A percentile compares a stretch with the other conserved stretches of the same genome.
phyloP scores from a whole-genome alignment of 1,140 invertebrate species.

The Pseudomyrmex concolor region DNA sequence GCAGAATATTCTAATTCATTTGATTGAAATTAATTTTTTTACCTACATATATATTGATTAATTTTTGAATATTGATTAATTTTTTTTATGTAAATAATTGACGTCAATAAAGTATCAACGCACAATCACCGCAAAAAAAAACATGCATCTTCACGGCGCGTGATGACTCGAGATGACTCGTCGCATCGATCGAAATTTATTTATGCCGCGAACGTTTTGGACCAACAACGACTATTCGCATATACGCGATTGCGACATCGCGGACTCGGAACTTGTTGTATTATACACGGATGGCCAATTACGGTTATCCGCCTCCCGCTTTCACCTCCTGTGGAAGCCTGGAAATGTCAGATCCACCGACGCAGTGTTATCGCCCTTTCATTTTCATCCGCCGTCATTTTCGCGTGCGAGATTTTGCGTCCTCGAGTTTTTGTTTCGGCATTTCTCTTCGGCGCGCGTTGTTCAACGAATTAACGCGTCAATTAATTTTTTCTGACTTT shows the following conservation, averaged over 20 bases:
- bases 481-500: too few relatives aligned
- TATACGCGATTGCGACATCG: slow-evolving; percentile 36
- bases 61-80: too few relatives aligned
- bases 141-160: too few relatives aligned
- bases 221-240: slow-evolving; percentile 24
- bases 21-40: too few relatives aligned
- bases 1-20: too few relatives aligned
- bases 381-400: slow-evolving; percentile 39
- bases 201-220: slow-evolving; percentile 23
- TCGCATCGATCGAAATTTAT: slow-evolving; percentile 18
- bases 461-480: too few relatives aligned
- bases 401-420: slow-evolving; percentile 11
- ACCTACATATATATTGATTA: too few relatives aligned
- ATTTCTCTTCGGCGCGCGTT: background rate
- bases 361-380: slow-evolving; percentile 52
- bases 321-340: slow-evolving; percentile 52
- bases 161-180: background rate
- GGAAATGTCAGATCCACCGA: slow-evolving; percentile 53
- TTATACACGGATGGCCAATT: slow-evolving; percentile 57
- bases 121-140: too few relatives aligned
- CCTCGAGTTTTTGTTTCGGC: background rate
- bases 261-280: slow-evolving; percentile 51
- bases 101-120: background rate
- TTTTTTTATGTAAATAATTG: too few relatives aligned
- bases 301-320: slow-evolving; percentile 57